A percentile compares a stretch with the other conserved stretches of the same genome.
These are phyloP conservation scores for Diabrotica undecimpunctata DNA, from an alignment of 1,140 invertebrate genomes.

Conservation along the genomic window DNA sequence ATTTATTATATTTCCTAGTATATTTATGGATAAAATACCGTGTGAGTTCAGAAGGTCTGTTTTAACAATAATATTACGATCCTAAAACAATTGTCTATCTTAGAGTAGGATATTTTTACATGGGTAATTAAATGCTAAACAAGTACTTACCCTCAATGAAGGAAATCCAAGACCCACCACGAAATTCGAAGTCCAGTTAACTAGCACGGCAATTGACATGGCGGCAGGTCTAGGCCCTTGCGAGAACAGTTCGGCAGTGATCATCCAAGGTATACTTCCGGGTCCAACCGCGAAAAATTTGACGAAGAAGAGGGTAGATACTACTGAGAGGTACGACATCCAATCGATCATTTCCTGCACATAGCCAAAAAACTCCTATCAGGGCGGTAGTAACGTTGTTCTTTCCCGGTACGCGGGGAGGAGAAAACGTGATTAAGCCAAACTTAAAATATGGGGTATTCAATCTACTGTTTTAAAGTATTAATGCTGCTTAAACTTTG, in stretches of 20 bases:
- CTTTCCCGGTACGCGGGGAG: slow-evolving; percentile 58
- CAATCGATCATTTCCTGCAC: slow-evolving; percentile 97
- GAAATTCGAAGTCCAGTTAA: slow-evolving; percentile 99
- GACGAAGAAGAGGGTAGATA: slow-evolving; percentile 90
- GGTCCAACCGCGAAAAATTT: slow-evolving; percentile 96
- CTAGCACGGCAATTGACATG: slow-evolving; percentile 95
- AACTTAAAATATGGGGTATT: too few relatives aligned
- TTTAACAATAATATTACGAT: too few relatives aligned
- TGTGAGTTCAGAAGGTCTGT: too few relatives aligned
- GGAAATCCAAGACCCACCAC: slow-evolving; percentile 94
- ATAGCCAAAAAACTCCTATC: slow-evolving; percentile 91
- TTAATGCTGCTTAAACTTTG: too few relatives aligned
- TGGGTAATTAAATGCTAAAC: too few relatives aligned
- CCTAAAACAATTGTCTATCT: too few relatives aligned
- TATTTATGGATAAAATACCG: too few relatives aligned
- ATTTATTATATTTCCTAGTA: too few relatives aligned
- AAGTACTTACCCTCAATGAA: slow-evolving; percentile 75
- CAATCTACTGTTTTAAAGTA: too few relatives aligned
- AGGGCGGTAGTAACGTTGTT: slow-evolving; percentile 56
- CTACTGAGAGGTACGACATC: slow-evolving; percentile 94
- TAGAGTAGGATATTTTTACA: too few relatives aligned
- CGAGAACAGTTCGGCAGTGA: slow-evolving; percentile 96
- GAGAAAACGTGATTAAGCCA: slow-evolving; percentile 37
- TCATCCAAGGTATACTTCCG: slow-evolving; percentile 98
- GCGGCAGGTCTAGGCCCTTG: slow-evolving; percentile 94